phyloP scores from a whole-genome alignment of 2,113 vertebrate species.

The Delphinus delphis region DNA sequence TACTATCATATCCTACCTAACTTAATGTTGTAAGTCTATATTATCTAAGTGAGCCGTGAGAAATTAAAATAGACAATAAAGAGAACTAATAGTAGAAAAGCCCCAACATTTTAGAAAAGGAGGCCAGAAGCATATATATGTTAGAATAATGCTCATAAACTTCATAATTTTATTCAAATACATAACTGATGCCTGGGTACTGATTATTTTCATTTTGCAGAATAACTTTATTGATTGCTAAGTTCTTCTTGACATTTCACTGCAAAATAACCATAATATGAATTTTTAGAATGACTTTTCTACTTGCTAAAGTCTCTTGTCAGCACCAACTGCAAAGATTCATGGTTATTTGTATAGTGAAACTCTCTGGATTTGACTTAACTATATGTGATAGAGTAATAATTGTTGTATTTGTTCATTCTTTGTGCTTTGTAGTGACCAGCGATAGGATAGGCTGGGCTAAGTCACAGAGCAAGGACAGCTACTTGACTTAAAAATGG shows the following conservation, averaged over 20 bases:
- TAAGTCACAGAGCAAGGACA: not conserved
- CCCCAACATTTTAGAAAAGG: not conserved
- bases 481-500: not conserved
- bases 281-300: not conserved
- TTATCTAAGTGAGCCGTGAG: not conserved
- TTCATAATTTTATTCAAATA: not conserved
- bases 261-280: not conserved
- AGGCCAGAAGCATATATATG: not conserved
- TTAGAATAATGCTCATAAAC: not conserved
- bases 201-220: not conserved
- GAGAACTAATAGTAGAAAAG: not conserved
- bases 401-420: not conserved
- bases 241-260: not conserved
- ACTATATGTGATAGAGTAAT: not conserved
- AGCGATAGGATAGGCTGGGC: not conserved
- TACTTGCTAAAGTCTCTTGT: not conserved
- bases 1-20: not conserved
- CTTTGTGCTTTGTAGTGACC: not conserved
- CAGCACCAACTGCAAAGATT: not conserved
- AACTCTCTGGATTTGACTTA: not conserved
- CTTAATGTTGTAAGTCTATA: not conserved
- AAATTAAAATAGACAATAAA: not conserved
- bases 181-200: not conserved
- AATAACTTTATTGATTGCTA: not conserved
- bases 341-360: not conserved